A percentile compares a stretch with the other conserved stretches of the same genome.
phyloP scores from a whole-genome alignment of 2,113 vertebrate genomes.

The Rhea pennata region DNA sequence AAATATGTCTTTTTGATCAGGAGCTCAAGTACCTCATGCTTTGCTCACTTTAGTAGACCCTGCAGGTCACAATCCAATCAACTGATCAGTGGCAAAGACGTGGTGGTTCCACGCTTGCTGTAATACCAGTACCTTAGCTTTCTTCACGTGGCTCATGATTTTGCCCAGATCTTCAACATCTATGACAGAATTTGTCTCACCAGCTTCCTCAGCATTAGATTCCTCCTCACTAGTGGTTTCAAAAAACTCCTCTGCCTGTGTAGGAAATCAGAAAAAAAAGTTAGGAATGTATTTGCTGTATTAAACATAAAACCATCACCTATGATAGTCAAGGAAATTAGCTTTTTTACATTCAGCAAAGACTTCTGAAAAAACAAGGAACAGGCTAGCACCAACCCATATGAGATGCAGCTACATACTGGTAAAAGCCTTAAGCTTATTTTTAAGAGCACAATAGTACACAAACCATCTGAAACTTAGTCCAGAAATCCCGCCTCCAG shows the following conservation, averaged over 20 bases:
- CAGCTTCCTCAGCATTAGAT: slow-evolving; percentile 50
- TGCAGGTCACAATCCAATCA: background rate
- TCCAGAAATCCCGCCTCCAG: background rate
- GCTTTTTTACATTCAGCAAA: background rate
- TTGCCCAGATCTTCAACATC: slow-evolving; percentile 92
- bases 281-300: background rate
- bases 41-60: background rate
- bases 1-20: background rate
- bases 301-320: background rate
- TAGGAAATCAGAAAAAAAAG: background rate
- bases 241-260: slow-evolving; percentile 75
- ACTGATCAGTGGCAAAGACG: background rate
- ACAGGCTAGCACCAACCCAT: background rate
- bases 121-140: slow-evolving; percentile 82
- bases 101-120: background rate
- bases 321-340: background rate
- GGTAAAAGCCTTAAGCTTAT: background rate
- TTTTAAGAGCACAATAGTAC: background rate
- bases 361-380: background rate
- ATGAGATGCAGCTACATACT: background rate
- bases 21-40: background rate
- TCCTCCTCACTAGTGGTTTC: slow-evolving; percentile 90
- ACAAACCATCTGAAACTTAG: background rate
- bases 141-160: slow-evolving; percentile 83
- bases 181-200: slow-evolving; percentile 65